Conservation (phyloP, 2,888 invertebrate species). For the Drosophila putrida region DNA sequence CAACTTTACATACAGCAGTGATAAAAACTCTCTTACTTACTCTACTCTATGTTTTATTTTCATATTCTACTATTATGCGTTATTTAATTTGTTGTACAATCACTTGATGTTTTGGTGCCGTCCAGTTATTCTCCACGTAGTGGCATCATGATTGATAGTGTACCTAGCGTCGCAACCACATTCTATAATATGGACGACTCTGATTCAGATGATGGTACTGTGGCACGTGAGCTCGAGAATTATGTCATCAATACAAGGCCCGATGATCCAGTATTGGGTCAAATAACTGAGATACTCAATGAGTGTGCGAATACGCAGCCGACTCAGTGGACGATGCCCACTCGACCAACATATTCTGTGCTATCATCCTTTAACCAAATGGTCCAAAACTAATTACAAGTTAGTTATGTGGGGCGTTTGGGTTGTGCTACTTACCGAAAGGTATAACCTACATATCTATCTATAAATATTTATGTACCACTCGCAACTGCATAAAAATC, state of each 20-base stretch:
- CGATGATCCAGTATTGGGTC: slow-evolving; percentile 59
- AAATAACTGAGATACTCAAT: slow-evolving; percentile 50
- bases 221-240: slow-evolving; percentile 50
- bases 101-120: slow-evolving; percentile 42
- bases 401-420: slow-evolving; percentile 23
- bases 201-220: slow-evolving; percentile 67
- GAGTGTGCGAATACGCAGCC: slow-evolving; percentile 27
- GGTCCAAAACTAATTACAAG: slow-evolving; percentile 40
- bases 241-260: slow-evolving; percentile 45
- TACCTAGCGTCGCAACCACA: slow-evolving; percentile 50
- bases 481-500: slow-evolving; percentile 44
- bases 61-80: slow-evolving; percentile 60
- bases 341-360: slow-evolving; percentile 45
- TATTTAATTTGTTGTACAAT: slow-evolving; percentile 49
- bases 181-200: slow-evolving; percentile 59
- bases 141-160: slow-evolving; percentile 38
- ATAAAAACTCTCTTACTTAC: slow-evolving; percentile 42
- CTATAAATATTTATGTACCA: slow-evolving; percentile 42
- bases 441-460: slow-evolving; percentile 54
- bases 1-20: slow-evolving; percentile 21
- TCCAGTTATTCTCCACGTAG: slow-evolving; percentile 59
- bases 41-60: slow-evolving; percentile 67
- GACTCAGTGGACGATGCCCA: slow-evolving; percentile 35
- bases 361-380: slow-evolving; percentile 51
- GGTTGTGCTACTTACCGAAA: slow-evolving; percentile 56